Evolutionary conservation across 2,888 invertebrate genomes (phyloP).

Genomic region (Chouioia cunea): DNA sequence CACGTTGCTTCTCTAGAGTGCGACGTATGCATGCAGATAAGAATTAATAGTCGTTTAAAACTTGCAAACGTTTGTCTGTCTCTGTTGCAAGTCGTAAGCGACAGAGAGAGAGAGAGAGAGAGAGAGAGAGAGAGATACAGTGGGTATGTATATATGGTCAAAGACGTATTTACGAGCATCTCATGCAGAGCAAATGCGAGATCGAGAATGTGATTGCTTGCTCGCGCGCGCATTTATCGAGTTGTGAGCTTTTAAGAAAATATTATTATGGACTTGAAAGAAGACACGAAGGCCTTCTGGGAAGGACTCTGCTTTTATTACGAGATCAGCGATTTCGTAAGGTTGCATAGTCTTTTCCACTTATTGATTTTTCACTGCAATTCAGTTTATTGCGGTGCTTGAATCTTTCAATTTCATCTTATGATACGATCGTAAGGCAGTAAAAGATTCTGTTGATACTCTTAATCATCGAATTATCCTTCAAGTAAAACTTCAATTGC

Average conservation of each 20-base stretch:
- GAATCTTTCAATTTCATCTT: no score
- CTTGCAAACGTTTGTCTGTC: constrained; percentile 33
- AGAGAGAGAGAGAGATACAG: not conserved
- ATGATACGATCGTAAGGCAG: no score
- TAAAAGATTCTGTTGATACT: not conserved
- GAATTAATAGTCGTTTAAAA: constrained; percentile 44
- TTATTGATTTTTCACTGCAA: constrained; percentile 41
- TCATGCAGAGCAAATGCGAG: not conserved
- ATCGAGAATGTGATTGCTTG: constrained; percentile 23
- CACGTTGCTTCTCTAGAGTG: constrained; percentile 1
- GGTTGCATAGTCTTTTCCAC: constrained; percentile 4
- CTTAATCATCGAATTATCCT: constrained; percentile 22
- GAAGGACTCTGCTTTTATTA: constrained; percentile 7
- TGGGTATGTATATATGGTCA: constrained; percentile 8
- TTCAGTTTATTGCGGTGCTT: not conserved
- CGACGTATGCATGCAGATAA: constrained; percentile 24
- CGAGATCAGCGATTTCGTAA: constrained; percentile 10
- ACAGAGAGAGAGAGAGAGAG: not conserved
- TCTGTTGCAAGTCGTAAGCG: constrained; percentile 1
- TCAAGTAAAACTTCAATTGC: not conserved
- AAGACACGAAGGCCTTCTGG: constrained; percentile 11
- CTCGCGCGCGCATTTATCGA: constrained; percentile 18
- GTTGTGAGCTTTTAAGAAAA: constrained; percentile 5
- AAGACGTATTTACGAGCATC: constrained; percentile 54
- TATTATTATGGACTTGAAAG: constrained; percentile 16